phyloP scores from a whole-genome alignment of 2,113 vertebrate species.

The Salvelinus sp. region DNA sequence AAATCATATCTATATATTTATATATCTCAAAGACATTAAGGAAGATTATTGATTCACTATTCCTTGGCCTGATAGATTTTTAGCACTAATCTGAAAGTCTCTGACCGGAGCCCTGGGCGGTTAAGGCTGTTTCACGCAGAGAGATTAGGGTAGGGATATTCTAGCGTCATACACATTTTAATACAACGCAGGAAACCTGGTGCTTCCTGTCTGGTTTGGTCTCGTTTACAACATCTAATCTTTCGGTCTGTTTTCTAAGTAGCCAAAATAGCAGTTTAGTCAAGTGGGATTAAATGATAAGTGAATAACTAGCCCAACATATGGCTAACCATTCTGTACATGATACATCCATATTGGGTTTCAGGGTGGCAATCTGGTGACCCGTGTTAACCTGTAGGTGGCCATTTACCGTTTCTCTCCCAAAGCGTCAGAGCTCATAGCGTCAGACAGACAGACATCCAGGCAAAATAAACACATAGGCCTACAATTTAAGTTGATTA shows the following conservation, averaged over 20 bases:
- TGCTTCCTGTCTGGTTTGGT: constrained; percentile 6
- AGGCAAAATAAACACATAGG: too few relatives aligned
- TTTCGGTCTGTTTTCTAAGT: constrained; percentile 4
- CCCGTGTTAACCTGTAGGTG: not conserved
- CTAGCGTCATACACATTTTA: constrained; percentile 31
- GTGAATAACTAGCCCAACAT: constrained; percentile 4
- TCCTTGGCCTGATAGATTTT: constrained; percentile 67
- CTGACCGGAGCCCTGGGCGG: not conserved
- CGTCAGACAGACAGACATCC: not conserved
- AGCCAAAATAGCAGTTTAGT: not conserved
- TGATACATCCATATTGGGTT: not conserved
- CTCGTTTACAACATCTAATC: not conserved
- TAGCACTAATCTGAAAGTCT: constrained; percentile 61
- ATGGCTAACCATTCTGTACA: not conserved
- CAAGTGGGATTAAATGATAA: not conserved
- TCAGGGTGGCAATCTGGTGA: not conserved
- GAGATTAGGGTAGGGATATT: constrained; percentile 59
- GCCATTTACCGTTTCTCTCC: not conserved
- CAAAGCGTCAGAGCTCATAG: not conserved
- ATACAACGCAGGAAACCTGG: constrained; percentile 4
- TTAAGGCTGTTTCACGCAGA: constrained; percentile 39
- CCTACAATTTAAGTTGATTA: too few relatives aligned
- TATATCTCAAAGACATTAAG: not conserved
- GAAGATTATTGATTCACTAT: constrained; percentile 50
- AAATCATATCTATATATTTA: not conserved